These are phyloP conservation scores for Rhagium mordax DNA, from an alignment of 2,888 invertebrate species.

Conservation along the genomic window DNA sequence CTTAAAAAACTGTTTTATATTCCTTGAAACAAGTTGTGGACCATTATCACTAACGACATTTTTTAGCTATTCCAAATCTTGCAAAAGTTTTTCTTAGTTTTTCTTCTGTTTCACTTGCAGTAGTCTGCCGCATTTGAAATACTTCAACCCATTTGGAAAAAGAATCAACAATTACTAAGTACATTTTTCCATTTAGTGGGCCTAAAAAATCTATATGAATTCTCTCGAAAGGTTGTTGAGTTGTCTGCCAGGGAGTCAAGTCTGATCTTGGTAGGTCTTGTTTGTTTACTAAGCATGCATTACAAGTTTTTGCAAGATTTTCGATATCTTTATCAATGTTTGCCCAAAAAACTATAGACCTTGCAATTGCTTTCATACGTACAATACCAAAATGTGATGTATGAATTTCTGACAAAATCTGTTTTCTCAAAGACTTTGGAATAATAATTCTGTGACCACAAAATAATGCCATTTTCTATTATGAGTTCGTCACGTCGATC, in stretches of 20 bases:
- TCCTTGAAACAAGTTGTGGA: neutral
- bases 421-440: slow-evolving; percentile 21
- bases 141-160: slow-evolving; percentile 68
- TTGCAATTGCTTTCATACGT: slow-evolving; percentile 50
- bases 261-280: slow-evolving; percentile 55
- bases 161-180: slow-evolving; percentile 62
- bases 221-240: slow-evolving; percentile 49
- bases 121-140: slow-evolving; percentile 37
- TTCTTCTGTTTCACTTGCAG: slow-evolving; percentile 23
- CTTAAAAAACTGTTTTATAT: neutral
- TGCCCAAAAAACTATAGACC: slow-evolving; percentile 57
- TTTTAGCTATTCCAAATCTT: slow-evolving; percentile 49
- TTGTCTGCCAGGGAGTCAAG: slow-evolving; percentile 47
- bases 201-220: slow-evolving; percentile 68
- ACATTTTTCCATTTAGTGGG: slow-evolving; percentile 21
- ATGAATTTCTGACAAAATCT: slow-evolving; percentile 46
- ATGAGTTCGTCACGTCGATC: slow-evolving; percentile 24
- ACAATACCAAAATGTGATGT: slow-evolving; percentile 45
- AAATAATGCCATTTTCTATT: slow-evolving; percentile 37
- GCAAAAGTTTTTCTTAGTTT: slow-evolving; percentile 49
- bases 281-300: slow-evolving; percentile 50
- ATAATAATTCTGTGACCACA: slow-evolving; percentile 39
- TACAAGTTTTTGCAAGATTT: slow-evolving; percentile 48
- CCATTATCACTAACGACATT: slow-evolving; percentile 36
- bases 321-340: slow-evolving; percentile 57